Evolutionary conservation across 2,888 invertebrate genomes (phyloP).

Genomic region (Drosophila nr. medialis): DNA sequence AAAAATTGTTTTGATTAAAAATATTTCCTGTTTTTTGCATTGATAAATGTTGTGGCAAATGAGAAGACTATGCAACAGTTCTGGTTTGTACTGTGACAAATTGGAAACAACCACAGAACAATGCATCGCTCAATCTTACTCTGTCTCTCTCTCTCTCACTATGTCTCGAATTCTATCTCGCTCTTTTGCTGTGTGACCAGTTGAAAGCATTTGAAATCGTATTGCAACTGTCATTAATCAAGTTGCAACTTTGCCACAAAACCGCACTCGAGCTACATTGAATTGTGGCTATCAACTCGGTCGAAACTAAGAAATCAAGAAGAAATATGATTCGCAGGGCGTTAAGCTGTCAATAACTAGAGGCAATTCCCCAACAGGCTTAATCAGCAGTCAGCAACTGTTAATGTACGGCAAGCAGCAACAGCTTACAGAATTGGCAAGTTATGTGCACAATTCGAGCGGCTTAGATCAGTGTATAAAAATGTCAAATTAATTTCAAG

Average conservation of each 20-base stretch:
- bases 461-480: slow-evolving; percentile 53
- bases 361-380: slow-evolving; percentile 21
- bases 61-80: slow-evolving; percentile 40
- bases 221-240: slow-evolving; percentile 68
- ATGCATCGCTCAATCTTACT: slow-evolving; percentile 20
- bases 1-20: slow-evolving; percentile 11
- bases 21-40: slow-evolving; percentile 20
- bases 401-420: not conserved
- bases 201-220: slow-evolving; percentile 60
- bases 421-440: slow-evolving; percentile 14
- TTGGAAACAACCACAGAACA: slow-evolving; percentile 43
- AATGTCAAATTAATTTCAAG: slow-evolving; percentile 61
- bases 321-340: slow-evolving; percentile 20
- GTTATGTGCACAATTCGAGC: slow-evolving; percentile 44
- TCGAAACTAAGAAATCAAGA: slow-evolving; percentile 15
- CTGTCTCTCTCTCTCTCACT: not conserved
- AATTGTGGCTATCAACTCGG: slow-evolving; percentile 26
- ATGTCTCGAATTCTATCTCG: not conserved
- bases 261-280: slow-evolving; percentile 34
- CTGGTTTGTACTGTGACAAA: slow-evolving; percentile 52
- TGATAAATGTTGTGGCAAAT: slow-evolving; percentile 51
- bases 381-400: not conserved
- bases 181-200: slow-evolving; percentile 14
- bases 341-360: slow-evolving; percentile 42
- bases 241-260: slow-evolving; percentile 55